Base-by-base conservation (phyloP, 2,888 invertebrate species). In the Cremastobaeus sp. region DNA sequence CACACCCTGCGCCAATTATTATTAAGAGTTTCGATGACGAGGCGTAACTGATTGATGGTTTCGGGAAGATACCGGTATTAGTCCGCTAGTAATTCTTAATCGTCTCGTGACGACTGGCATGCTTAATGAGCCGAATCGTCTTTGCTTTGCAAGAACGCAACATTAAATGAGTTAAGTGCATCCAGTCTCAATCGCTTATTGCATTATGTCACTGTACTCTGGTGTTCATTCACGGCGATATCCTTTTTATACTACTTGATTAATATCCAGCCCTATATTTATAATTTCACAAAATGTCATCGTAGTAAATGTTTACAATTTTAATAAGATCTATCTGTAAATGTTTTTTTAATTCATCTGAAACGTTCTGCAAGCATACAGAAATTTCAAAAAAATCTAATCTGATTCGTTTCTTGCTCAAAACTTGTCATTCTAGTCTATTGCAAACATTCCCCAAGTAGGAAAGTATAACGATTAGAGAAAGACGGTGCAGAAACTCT, bases 41-140 rank as follows among this genome's bases (percentile, higher is more conserved):
- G 74, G 85, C 84, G 85, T 85, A 80, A 84, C 85, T 82, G 82
- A 85, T 85, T 82, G 82, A 77, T 69, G 69, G 68, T 65, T 62
- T 76, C 64, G 76, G 73, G 77, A 78, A 78, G 57, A 57, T 66
- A 71, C 47, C 14, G 45, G 47, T 35, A 57, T 47, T 48, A 18
- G 48, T 25, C 47, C 17, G 66, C 20, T 30, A 18, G 34, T 54
- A 71, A 68, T 68, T n/a, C n/a, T n/a, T n/a, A n/a, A 69, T 52
- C 35, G 34, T 45, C 37, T 11, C 50, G 52, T 50, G 57, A 76
- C 59, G 50, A 57, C 73, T 69, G 47, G 30, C 57, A 57, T 47
- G 37, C 54, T 47, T 69, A 76, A 73, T 76, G 70, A 69, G 57
- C 73, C 73, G 62, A 65, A 69, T 48, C 73, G 55, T 55, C 47